Base-by-base conservation (phyloP, 1,140 invertebrate genomes). In the Heliothis virescens region DNA sequence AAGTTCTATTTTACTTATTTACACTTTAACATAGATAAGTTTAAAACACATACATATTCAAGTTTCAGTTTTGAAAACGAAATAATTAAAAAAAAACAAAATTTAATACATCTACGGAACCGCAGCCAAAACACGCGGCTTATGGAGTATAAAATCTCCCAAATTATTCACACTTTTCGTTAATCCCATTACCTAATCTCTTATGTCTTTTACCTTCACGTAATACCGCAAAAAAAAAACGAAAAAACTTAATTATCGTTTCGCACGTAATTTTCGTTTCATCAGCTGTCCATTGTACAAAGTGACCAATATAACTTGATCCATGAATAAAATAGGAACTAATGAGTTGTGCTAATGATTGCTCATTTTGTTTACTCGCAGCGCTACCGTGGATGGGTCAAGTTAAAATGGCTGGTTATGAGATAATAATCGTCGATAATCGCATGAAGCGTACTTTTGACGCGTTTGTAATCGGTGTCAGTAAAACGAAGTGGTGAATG, bases 401-500 rank as follows among this genome's bases (percentile, higher is more conserved):
- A 75, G 65, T 82, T 76, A 79, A 62, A 73, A 50, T 41, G 57
- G 57, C 15, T 13, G 29, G 15, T 41, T 41, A 15, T 41, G n/a
- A 76, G 60, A 76, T 53, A 76, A 48, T 41, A 65, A 65, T 65
- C 29, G 60, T 53, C 21, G 72, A 50, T 50, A 53, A 76, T 63
- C 59, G 59, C 21, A 34, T 21, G 48, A n/a, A 48, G n/a, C 50
- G 21, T 53, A 55, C 26, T 7, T 72, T 65, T 63, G 57, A 62
- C 55, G 48, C 74, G 60, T 53, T 65, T 18, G 21, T 53, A 76
- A 76, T 65, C 47, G 48, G 59, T 76, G 52, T 53, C 67, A 53
- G 48, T 29, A 1, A 52, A 26, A 21, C 12, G 16, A 65, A 65
- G 18, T 65, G 59, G 74, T 76, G 60, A 55, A 76, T 21, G 73